Conservation (phyloP, 1,140 invertebrate genomes). For the Drosophila repletoides region DNA sequence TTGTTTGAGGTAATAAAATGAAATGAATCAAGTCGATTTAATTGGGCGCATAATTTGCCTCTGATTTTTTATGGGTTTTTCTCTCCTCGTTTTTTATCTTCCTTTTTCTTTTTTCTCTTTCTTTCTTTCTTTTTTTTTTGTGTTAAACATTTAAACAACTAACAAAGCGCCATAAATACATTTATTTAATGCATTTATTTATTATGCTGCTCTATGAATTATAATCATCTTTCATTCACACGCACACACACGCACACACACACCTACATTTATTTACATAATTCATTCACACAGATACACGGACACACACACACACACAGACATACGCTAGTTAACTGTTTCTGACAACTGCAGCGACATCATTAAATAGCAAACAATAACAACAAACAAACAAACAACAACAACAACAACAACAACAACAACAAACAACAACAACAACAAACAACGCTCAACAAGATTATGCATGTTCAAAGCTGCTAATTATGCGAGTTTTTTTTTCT, state of each 20-base stretch:
- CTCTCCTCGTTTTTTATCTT: neutral
- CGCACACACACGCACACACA: conserved; percentile 1
- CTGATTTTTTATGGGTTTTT: conserved; percentile 11
- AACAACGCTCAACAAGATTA: conserved; percentile 53
- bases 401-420: conserved; percentile 42
- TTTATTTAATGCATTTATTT: conserved; percentile 59
- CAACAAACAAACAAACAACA: conserved; percentile 46
- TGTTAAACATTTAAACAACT: conserved; percentile 67
- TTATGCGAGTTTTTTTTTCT: conserved; percentile 35
- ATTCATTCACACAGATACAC: conserved; percentile 4
- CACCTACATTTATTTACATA: conserved; percentile 50
- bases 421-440: conserved; percentile 48
- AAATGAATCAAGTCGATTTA: conserved; percentile 40
- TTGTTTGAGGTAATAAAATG: conserved; percentile 33
- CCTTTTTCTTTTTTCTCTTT: neutral
- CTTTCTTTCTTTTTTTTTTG: conserved; percentile 4
- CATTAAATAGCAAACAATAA: conserved; percentile 58
- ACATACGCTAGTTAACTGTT: conserved; percentile 34
- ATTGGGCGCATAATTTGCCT: conserved; percentile 26
- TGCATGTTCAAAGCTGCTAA: conserved; percentile 67
- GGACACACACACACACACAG: conserved; percentile 6
- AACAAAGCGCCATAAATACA: conserved; percentile 62
- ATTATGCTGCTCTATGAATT: conserved; percentile 54
- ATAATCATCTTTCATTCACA: conserved; percentile 32
- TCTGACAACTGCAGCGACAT: conserved; percentile 67